Base-by-base conservation (phyloP, 1,140 invertebrate species). In the Ctenoplectra terminalis region DNA sequence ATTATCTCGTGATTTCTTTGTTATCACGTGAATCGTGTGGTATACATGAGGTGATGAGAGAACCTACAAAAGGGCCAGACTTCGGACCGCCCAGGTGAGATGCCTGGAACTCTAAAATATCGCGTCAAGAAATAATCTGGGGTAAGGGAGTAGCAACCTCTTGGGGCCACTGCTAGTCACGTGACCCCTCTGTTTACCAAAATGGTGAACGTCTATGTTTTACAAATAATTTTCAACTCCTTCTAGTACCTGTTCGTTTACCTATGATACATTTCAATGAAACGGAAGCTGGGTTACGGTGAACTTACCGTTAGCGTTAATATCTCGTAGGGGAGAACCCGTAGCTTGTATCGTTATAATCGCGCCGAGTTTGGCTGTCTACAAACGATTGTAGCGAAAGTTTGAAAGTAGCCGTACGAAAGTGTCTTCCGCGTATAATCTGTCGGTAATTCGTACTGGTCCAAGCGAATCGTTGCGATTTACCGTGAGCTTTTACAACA, bases 161-260 rank as follows among this genome's bases (percentile, higher is more conserved):
- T 88, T 77, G 81, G 87, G 74, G 82, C 81, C 82, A 87, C 81
- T 83, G 70, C 79, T 74, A 85, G 88, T 93, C 92, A 93, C 92
- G 92, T 93, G 92, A 93, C 88, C 88, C 76, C 48, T 89, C 56
- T 93, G 92, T 93, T 93, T 93, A 93, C 92, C 88, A 91, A 93
- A 92, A 93, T 93, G 92, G 92, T 92, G 92, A 88, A 88, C 75
- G 74, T 87, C 77, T 83, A 74, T 82, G 71, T 86, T 90, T 87
- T 83, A 82, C 83, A 86, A 90, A 88, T 84, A 82, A 86, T 90
- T 82, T 60, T 69, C 17, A 43, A 64, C 73, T 60, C 61, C 37
- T 54, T 73, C 48, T 52, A 74, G 78, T 64, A 77, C 23, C 3
- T n/a, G 31, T 29, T 29, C 29, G 34, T 77, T 85, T 31, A 72